These are phyloP conservation scores for Tholera decimalis DNA, from an alignment of 2,888 invertebrate species.

Conservation along the genomic window DNA sequence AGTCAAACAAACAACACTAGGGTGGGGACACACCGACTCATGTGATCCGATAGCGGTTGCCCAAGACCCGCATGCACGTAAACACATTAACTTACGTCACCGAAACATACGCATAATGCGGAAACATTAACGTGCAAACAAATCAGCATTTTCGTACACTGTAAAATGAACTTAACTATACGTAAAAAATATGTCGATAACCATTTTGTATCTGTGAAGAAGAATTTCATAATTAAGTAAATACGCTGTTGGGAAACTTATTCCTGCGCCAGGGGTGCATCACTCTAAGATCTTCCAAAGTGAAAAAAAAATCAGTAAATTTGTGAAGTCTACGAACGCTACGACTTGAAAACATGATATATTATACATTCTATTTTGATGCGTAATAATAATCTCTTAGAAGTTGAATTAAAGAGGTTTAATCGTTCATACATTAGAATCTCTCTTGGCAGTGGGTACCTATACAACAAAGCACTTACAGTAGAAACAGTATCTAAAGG, in stretches of 20 bases:
- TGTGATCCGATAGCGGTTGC: slow-evolving; percentile 48
- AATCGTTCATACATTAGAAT: slow-evolving; percentile 31
- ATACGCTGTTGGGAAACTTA: too few relatives aligned
- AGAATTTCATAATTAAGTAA: not conserved
- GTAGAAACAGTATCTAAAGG: slow-evolving; percentile 6
- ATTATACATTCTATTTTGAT: not conserved
- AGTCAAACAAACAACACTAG: slow-evolving; percentile 36
- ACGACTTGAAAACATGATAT: not conserved
- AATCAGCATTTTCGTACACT: slow-evolving; percentile 65
- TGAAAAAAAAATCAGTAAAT: not conserved
- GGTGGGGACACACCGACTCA: slow-evolving; percentile 34
- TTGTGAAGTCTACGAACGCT: not conserved
- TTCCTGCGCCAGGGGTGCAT: not conserved
- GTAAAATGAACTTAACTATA: slow-evolving; percentile 57
- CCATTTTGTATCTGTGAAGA: slow-evolving; percentile 4
- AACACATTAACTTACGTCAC: slow-evolving; percentile 68
- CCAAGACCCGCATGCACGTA: slow-evolving; percentile 72
- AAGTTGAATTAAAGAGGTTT: slow-evolving; percentile 2
- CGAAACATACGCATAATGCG: slow-evolving; percentile 69
- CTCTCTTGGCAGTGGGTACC: slow-evolving; percentile 11
- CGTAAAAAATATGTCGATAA: slow-evolving; percentile 28
- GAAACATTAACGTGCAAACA: slow-evolving; percentile 72
- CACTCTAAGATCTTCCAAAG: not conserved
- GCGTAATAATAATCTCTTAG: not conserved
- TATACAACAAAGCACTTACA: slow-evolving; percentile 19